phyloP scores from a whole-genome alignment of 2,888 invertebrate species.

The Mactromeris polynyma region DNA sequence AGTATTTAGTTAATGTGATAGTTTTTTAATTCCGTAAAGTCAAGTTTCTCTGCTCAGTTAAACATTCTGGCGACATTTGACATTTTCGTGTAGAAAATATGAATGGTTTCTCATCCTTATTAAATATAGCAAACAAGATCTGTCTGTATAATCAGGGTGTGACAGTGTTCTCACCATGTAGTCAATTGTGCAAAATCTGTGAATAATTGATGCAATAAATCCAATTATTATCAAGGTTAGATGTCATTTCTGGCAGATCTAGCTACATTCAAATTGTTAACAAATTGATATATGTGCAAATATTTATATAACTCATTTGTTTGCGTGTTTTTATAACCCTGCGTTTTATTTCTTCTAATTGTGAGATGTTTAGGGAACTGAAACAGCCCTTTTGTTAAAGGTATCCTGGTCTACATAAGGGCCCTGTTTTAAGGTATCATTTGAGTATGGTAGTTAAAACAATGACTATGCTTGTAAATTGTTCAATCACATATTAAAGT shows the following conservation, averaged over 20 bases:
- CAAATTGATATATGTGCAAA: background rate
- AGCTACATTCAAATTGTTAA: background rate
- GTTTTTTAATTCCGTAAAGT: too few species aligned
- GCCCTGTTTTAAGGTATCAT: background rate
- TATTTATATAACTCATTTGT: background rate
- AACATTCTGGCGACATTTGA: too few species aligned
- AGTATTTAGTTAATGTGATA: too few species aligned
- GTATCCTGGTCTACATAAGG: background rate
- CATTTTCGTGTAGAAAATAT: too few species aligned
- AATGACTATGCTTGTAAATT: background rate
- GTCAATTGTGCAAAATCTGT: slow-evolving; percentile 10
- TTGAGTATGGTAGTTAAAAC: background rate
- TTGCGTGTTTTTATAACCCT: background rate
- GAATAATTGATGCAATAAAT: slow-evolving; percentile 15
- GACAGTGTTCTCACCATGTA: background rate
- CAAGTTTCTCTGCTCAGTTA: too few species aligned
- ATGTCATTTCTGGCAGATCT: background rate
- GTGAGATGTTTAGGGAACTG: background rate
- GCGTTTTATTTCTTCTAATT: background rate
- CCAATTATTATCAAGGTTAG: background rate
- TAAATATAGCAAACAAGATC: too few species aligned
- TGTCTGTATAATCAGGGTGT: background rate
- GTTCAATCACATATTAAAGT: background rate
- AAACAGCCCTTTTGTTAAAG: background rate
- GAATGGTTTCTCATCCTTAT: too few species aligned